Evolutionary conservation across 1,140 invertebrate species (phyloP).

Genomic region (Achatina immaculata): DNA sequence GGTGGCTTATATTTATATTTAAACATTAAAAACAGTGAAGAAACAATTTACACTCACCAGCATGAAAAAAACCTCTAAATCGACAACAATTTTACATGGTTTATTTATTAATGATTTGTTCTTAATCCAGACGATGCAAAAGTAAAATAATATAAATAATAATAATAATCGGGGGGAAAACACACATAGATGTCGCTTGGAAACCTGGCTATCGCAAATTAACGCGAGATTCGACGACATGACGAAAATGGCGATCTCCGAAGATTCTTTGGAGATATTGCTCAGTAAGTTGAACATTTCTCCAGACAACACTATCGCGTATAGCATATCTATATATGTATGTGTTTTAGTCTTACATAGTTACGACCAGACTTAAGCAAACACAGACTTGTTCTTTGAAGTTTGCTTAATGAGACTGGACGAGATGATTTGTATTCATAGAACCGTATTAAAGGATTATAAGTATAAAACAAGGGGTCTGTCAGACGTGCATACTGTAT

Average conservation of each 20-base stretch:
- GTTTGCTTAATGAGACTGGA: not conserved
- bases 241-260: constrained; percentile 26
- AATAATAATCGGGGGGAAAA: not conserved
- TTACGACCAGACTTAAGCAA: not conserved
- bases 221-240: constrained; percentile 29
- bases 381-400: not conserved
- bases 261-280: constrained; percentile 17
- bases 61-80: not conserved
- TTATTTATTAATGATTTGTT: not conserved
- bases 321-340: too few relatives aligned
- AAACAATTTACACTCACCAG: not conserved
- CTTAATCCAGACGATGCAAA: not conserved
- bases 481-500: too few relatives aligned
- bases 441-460: not conserved
- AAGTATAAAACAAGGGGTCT: not conserved
- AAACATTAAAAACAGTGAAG: not conserved
- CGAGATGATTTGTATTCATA: not conserved
- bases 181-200: not conserved
- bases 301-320: too few relatives aligned
- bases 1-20: too few relatives aligned
- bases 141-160: not conserved
- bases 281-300: not conserved
- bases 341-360: not conserved
- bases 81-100: too few relatives aligned
- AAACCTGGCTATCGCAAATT: not conserved